A percentile compares a stretch with the other conserved stretches of the same genome.
Conservation (phyloP, 2,888 invertebrate genomes). For the Hypselothyrea guttata region DNA sequence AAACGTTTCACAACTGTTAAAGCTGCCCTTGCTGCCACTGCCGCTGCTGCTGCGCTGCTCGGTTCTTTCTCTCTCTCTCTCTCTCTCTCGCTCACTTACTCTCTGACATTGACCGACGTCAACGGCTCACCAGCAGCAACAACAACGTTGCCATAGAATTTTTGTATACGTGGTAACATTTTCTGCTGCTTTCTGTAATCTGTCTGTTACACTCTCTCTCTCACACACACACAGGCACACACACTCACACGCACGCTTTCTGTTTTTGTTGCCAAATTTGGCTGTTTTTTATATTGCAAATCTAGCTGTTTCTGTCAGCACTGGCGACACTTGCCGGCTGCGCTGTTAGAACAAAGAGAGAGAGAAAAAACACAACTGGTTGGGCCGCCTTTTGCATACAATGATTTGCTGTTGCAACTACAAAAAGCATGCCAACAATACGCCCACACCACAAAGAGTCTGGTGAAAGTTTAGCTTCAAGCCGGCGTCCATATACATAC, state of each 20-base stretch:
- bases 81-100: conserved; percentile 6
- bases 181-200: conserved; percentile 53
- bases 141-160: conserved; percentile 30
- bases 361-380: conserved; percentile 4
- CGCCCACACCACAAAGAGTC: conserved; percentile 18
- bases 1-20: conserved; percentile 62
- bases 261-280: not conserved
- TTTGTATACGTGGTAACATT: conserved; percentile 75
- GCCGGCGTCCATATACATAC: no score
- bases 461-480: conserved; percentile 67
- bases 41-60: conserved; percentile 9
- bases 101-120: conserved; percentile 66
- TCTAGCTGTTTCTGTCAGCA: conserved; percentile 18
- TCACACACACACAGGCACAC: not conserved
- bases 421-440: conserved; percentile 10
- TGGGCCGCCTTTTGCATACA: not conserved
- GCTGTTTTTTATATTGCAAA: conserved; percentile 8
- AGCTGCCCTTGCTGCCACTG: conserved; percentile 16
- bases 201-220: not conserved
- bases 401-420: not conserved
- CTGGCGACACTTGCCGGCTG: conserved; percentile 14
- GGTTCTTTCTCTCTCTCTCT: no score
- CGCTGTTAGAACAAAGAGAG: not conserved
- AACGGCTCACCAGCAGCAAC: conserved; percentile 22
- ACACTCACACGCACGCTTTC: conserved; percentile 2